These are phyloP conservation scores for Calyptomena viridis DNA, from an alignment of 2,113 vertebrate genomes.

Conservation along the genomic window DNA sequence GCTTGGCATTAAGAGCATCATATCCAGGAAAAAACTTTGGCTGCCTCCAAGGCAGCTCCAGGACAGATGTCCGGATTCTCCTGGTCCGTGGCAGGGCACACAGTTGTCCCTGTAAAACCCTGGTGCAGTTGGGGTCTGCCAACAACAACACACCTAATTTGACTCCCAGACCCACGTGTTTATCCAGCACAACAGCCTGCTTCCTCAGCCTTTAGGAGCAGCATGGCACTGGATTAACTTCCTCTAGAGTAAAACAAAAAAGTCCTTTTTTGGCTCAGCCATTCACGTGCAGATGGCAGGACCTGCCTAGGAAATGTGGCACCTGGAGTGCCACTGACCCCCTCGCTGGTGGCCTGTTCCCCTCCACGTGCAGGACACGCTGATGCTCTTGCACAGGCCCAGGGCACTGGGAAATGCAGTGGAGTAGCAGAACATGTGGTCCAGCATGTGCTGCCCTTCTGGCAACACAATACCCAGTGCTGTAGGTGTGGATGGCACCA, in stretches of 20 bases:
- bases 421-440: rapidly evolving
- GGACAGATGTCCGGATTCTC: background rate
- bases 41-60: background rate
- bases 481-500: background rate
- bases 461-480: rapidly evolving
- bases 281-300: rapidly evolving
- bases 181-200: background rate
- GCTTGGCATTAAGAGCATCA: background rate
- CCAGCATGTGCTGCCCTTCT: background rate
- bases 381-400: background rate
- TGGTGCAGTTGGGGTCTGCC: background rate
- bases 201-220: background rate
- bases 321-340: background rate
- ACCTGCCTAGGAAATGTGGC: background rate
- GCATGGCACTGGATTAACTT: background rate
- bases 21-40: background rate
- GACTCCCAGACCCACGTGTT: background rate
- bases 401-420: background rate
- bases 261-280: background rate
- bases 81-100: background rate
- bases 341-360: background rate
- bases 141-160: background rate
- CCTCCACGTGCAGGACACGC: background rate
- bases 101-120: background rate
- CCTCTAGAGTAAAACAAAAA: background rate